Evolutionary conservation across 2,888 invertebrate species (phyloP).

Genomic region (Orthosia cruda): DNA sequence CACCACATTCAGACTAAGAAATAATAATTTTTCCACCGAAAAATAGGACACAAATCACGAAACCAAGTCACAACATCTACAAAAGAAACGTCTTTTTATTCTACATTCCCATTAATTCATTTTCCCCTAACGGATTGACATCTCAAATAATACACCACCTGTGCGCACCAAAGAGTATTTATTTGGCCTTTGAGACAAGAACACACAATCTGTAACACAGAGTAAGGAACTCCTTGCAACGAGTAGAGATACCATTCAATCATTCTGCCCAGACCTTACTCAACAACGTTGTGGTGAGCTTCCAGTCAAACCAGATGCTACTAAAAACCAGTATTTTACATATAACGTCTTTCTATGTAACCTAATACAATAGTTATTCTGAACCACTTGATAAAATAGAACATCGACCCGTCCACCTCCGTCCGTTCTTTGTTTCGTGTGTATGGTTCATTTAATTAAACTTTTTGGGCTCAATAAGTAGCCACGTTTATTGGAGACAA

Average conservation of each 20-base stretch:
- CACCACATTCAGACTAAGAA: neutral
- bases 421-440: too few species aligned
- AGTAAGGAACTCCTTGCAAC: neutral
- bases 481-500: too few species aligned
- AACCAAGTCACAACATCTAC: neutral
- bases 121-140: constrained; percentile 13
- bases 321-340: too few species aligned
- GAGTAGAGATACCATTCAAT: neutral
- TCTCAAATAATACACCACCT: constrained; percentile 24
- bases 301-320: too few species aligned
- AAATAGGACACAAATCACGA: neutral
- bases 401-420: too few species aligned
- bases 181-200: constrained; percentile 32
- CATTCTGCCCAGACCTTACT: too few species aligned
- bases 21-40: neutral
- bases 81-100: neutral
- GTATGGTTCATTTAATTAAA: too few species aligned
- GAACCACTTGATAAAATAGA: too few species aligned
- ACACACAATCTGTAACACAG: neutral
- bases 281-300: too few species aligned
- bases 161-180: constrained; percentile 29
- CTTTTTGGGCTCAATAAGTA: too few species aligned
- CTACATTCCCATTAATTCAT: neutral
- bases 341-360: too few species aligned
- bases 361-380: too few species aligned